Percentiles rank a stretch among this genome's conserved stretches.
Evolutionary conservation across 2,888 invertebrate genomes (phyloP).

Genomic region (Laspeyria flexula): DNA sequence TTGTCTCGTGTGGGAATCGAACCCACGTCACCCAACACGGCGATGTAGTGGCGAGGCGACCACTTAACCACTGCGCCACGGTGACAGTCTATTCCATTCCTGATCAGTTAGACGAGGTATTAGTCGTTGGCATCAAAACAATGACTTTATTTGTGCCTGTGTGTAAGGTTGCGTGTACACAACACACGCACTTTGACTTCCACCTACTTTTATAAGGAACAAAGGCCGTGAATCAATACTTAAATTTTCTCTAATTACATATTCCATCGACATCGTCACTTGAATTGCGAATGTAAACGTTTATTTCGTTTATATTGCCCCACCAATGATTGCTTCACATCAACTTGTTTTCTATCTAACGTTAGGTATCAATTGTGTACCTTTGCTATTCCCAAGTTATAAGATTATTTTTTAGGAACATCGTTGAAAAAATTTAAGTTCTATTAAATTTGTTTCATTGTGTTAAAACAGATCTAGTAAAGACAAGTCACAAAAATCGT

Average conservation of each 20-base stretch:
- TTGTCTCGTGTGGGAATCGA: no score
- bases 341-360: conserved; percentile 1
- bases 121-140: conserved; percentile 6
- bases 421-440: background rate
- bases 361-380: background rate
- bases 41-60: no score
- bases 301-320: conserved; percentile 14
- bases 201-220: conserved; percentile 20
- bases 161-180: background rate
- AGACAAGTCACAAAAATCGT: background rate
- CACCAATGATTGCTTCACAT: conserved; percentile 9
- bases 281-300: conserved; percentile 17
- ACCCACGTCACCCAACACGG: no score
- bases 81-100: no score
- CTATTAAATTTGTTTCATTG: background rate
- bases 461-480: no score
- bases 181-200: background rate
- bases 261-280: conserved; percentile 40
- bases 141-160: background rate
- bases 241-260: conserved; percentile 53
- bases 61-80: no score
- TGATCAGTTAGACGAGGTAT: background rate
- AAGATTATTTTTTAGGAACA: background rate
- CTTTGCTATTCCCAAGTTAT: background rate
- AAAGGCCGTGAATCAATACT: conserved; percentile 33